Percentiles rank a stretch among this genome's conserved stretches.
Evolutionary conservation across 2,888 invertebrate genomes (phyloP).

Genomic region (Apamea sordens): DNA sequence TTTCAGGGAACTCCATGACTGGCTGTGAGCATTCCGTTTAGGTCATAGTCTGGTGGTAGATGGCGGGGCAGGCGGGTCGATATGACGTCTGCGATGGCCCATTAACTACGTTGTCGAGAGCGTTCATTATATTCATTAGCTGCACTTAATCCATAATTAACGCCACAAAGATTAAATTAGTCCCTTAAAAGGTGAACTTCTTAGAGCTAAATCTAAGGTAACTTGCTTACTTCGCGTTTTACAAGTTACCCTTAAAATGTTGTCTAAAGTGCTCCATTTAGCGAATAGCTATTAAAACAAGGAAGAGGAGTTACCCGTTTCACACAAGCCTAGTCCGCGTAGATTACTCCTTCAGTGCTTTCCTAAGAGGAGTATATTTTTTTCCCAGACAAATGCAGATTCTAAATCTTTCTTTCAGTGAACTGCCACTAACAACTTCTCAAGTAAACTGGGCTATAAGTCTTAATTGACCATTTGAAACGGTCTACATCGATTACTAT

Average conservation of each 20-base stretch:
- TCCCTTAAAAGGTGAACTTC: slow-evolving; percentile 24
- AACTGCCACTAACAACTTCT: no score
- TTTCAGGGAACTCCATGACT: slow-evolving; percentile 14
- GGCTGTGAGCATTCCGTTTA: slow-evolving; percentile 9
- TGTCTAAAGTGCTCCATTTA: slow-evolving; percentile 32
- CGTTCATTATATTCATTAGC: slow-evolving; percentile 73
- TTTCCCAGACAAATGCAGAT: not conserved
- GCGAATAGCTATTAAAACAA: slow-evolving; percentile 39
- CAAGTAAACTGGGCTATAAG: not conserved
- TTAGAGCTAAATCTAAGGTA: slow-evolving; percentile 27
- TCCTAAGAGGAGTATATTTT: not conserved
- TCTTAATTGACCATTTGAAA: not conserved
- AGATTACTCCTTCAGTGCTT: not conserved
- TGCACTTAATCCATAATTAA: slow-evolving; percentile 46
- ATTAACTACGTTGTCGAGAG: slow-evolving; percentile 65
- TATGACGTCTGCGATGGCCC: slow-evolving; percentile 66
- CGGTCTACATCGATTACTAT: not conserved
- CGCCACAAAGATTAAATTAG: slow-evolving; percentile 36
- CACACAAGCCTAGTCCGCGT: slow-evolving; percentile 7
- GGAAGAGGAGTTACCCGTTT: slow-evolving; percentile 27
- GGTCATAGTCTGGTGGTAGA: slow-evolving; percentile 15
- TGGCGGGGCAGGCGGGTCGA: slow-evolving; percentile 37
- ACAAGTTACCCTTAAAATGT: slow-evolving; percentile 29
- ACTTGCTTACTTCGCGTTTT: slow-evolving; percentile 25
- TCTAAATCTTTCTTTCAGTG: not conserved